Evolutionary conservation across 2,888 invertebrate genomes (phyloP).

Genomic region (Neoaliturus tenellus): DNA sequence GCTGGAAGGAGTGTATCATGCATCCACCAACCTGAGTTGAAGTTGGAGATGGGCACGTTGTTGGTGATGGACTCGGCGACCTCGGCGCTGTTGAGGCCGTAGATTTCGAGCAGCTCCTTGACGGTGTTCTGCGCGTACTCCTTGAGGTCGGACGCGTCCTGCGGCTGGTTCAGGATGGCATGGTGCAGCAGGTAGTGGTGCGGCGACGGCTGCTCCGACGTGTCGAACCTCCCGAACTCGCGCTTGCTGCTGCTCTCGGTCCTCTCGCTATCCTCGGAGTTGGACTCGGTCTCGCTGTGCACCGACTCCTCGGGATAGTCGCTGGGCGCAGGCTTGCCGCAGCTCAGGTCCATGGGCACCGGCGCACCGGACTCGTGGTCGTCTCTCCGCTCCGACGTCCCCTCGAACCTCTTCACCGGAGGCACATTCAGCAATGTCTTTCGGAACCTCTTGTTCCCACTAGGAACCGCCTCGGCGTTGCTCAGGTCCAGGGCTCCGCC

Average conservation of each 20-base stretch:
- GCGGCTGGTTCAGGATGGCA: slow-evolving; percentile 63
- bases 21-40: slow-evolving; percentile 77
- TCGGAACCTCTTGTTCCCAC: slow-evolving; percentile 58
- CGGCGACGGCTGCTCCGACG: slow-evolving; percentile 53
- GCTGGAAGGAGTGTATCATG: no score
- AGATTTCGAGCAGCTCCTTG: slow-evolving; percentile 86
- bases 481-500: slow-evolving; percentile 70
- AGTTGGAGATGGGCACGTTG: slow-evolving; percentile 82
- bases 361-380: slow-evolving; percentile 54
- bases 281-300: slow-evolving; percentile 67
- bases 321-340: slow-evolving; percentile 69
- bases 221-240: slow-evolving; percentile 51
- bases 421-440: slow-evolving; percentile 56
- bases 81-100: slow-evolving; percentile 82
- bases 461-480: slow-evolving; percentile 65
- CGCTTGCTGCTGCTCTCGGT: slow-evolving; percentile 58
- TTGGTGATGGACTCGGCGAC: slow-evolving; percentile 82
- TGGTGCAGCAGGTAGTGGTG: slow-evolving; percentile 63
- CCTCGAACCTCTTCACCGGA: slow-evolving; percentile 52
- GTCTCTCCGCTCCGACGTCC: slow-evolving; percentile 18
- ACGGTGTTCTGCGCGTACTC: slow-evolving; percentile 88
- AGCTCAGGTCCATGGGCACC: slow-evolving; percentile 76
- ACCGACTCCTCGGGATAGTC: slow-evolving; percentile 66
- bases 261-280: slow-evolving; percentile 64
- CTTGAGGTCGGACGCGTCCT: slow-evolving; percentile 78